Conservation (phyloP, 1,140 invertebrate genomes). For the Heliconius himera region DNA sequence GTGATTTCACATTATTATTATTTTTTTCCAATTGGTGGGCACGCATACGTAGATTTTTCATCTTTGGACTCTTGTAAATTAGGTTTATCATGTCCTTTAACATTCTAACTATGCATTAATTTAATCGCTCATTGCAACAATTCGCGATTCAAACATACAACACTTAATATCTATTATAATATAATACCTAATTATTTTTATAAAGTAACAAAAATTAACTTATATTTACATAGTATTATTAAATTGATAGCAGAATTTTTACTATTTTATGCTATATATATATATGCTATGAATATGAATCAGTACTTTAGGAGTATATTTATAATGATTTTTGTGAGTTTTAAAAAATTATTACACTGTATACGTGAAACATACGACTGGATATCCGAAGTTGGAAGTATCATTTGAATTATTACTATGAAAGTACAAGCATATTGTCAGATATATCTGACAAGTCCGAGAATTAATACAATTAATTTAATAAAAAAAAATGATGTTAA, state of each 20-base stretch:
- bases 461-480: not conserved
- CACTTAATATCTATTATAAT: slow-evolving; percentile 79
- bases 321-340: not conserved
- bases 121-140: slow-evolving; percentile 79
- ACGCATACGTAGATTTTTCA: slow-evolving; percentile 56
- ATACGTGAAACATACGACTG: not conserved
- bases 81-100: slow-evolving; percentile 69
- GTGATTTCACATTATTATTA: slow-evolving; percentile 57
- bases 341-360: not conserved
- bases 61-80: slow-evolving; percentile 75
- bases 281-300: slow-evolving; percentile 37
- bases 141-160: slow-evolving; percentile 80
- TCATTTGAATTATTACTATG: too few species aligned
- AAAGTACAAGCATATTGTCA: not conserved
- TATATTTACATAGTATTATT: slow-evolving; percentile 79
- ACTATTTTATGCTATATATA: slow-evolving; percentile 68
- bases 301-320: slow-evolving; percentile 44
- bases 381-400: not conserved
- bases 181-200: slow-evolving; percentile 80
- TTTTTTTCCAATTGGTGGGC: slow-evolving; percentile 73
- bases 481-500: not conserved
- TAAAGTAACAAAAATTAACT: slow-evolving; percentile 81
- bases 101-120: slow-evolving; percentile 72
- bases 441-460: not conserved
- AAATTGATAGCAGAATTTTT: slow-evolving; percentile 76